Evolutionary conservation across 2,888 invertebrate genomes (phyloP).

Genomic region (Geotrupes spiniger): DNA sequence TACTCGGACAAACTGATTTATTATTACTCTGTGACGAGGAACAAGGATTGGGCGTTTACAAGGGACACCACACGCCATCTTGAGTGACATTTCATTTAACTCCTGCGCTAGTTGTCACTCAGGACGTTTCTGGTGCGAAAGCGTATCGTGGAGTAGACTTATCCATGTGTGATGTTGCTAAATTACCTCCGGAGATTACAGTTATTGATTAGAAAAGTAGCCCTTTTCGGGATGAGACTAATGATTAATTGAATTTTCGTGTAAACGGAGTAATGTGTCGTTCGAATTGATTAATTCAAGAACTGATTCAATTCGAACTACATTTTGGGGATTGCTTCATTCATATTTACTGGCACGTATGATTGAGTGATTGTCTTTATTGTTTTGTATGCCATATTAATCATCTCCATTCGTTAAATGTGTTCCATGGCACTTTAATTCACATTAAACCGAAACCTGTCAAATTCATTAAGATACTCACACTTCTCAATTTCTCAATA

Average conservation of each 20-base stretch:
- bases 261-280: slow-evolving; percentile 44
- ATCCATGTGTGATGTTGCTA: slow-evolving; percentile 47
- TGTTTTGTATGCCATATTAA: slow-evolving; percentile 30
- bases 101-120: slow-evolving; percentile 50
- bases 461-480: neutral
- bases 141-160: slow-evolving; percentile 35
- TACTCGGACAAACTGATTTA: slow-evolving; percentile 45
- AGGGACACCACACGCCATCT: slow-evolving; percentile 46
- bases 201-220: slow-evolving; percentile 46
- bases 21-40: slow-evolving; percentile 46
- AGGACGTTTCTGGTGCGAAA: slow-evolving; percentile 44
- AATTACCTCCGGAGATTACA: slow-evolving; percentile 46
- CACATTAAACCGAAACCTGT: neutral
- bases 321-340: slow-evolving; percentile 31
- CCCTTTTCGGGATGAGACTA: slow-evolving; percentile 44
- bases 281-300: slow-evolving; percentile 46
- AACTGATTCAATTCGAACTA: slow-evolving; percentile 40
- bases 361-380: slow-evolving; percentile 31
- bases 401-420: slow-evolving; percentile 14
- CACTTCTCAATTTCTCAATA: neutral
- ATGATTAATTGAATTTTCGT: slow-evolving; percentile 50
- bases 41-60: slow-evolving; percentile 49
- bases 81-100: slow-evolving; percentile 55
- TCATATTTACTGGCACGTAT: slow-evolving; percentile 32
- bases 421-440: slow-evolving; percentile 3